A percentile compares a stretch with the other conserved stretches of the same genome.
Conservation (phyloP, 2,797 vertebrate genomes). For the Telmatherina bonti region DNA sequence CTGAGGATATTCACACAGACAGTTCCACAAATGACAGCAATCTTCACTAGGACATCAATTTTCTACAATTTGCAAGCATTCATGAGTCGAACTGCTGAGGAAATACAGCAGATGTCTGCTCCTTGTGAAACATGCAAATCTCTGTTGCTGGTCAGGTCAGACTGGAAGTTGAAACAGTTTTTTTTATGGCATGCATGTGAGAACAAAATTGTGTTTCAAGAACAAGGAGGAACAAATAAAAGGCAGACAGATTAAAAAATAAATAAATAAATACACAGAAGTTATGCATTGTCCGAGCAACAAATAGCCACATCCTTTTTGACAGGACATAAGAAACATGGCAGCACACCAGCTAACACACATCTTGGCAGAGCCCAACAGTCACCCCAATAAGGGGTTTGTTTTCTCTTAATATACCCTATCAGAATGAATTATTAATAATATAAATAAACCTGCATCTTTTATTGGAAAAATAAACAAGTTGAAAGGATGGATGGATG, state of each 20-base stretch:
- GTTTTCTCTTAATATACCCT: not conserved
- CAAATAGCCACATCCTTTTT: conserved; percentile 36
- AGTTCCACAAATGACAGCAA: not conserved
- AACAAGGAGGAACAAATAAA: not conserved
- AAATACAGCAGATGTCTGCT: too few relatives aligned
- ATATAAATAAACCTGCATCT: not conserved
- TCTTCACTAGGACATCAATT: too few relatives aligned
- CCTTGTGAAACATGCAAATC: too few relatives aligned
- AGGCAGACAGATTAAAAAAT: conserved; percentile 3
- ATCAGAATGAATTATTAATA: not conserved
- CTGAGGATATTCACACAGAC: not conserved
- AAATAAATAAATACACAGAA: conserved; percentile 22
- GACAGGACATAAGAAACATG: conserved; percentile 58
- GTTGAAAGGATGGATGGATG: too few relatives aligned
- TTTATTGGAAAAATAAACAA: not conserved
- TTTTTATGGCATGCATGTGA: not conserved
- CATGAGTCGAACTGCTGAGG: too few relatives aligned
- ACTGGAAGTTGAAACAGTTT: conserved; percentile 1
- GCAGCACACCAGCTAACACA: conserved; percentile 30
- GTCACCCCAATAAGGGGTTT: not conserved
- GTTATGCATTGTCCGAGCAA: conserved; percentile 14
- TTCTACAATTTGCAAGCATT: too few relatives aligned
- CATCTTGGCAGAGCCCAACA: conserved; percentile 11
- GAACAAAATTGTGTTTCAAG: not conserved
- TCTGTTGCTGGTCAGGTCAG: too few relatives aligned